A percentile compares a stretch with the other conserved stretches of the same genome.
Conservation (phyloP, 2,113 vertebrate genomes). For the Stictonetta naevosa region DNA sequence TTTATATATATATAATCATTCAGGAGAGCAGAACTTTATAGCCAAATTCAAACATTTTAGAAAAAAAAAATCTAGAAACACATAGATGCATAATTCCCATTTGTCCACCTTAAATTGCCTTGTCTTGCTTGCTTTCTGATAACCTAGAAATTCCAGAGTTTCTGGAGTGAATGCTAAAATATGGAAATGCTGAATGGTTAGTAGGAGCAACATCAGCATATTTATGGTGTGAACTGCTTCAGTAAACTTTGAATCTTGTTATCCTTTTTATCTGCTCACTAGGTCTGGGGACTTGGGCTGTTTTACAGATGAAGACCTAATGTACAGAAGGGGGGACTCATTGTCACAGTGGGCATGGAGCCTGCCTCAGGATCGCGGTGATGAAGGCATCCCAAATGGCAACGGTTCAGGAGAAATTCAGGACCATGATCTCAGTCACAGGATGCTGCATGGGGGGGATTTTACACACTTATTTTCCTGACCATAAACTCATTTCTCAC, state of each 20-base stretch:
- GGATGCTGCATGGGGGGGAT: neutral
- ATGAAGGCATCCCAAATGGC: neutral
- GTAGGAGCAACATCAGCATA: neutral
- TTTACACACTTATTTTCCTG: accelerated
- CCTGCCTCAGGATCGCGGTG: neutral
- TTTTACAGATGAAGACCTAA: neutral
- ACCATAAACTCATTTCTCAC: neutral
- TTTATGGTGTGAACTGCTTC: neutral
- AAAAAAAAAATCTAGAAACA: neutral
- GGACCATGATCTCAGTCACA: neutral
- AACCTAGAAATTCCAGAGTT: neutral
- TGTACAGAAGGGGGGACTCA: neutral
- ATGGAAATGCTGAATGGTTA: neutral
- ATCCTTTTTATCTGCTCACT: neutral
- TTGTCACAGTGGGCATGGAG: no score
- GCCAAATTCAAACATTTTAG: neutral
- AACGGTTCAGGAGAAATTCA: neutral
- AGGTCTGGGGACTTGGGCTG: neutral
- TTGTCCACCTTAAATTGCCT: neutral
- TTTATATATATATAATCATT: neutral
- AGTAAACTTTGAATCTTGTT: neutral
- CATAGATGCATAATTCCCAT: no score
- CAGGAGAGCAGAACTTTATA: neutral
- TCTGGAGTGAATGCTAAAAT: neutral
- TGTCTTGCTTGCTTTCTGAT: neutral